These are phyloP conservation scores for Aleiodes testaceus DNA, from an alignment of 2,888 invertebrate genomes.

Conservation along the genomic window DNA sequence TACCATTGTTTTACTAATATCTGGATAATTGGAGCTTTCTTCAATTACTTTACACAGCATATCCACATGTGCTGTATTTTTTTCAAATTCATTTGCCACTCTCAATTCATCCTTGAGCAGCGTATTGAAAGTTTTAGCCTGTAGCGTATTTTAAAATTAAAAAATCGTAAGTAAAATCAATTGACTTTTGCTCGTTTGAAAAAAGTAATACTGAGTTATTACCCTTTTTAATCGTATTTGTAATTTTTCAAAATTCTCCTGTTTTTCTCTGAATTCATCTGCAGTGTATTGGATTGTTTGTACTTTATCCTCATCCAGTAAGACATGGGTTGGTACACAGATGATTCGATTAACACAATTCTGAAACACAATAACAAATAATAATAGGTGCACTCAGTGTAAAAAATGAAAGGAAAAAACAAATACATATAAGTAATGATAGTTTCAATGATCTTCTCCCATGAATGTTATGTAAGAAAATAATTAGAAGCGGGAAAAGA, in stretches of 20 bases:
- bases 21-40: constrained; percentile 33
- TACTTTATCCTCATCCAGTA: constrained; percentile 58
- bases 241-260: constrained; percentile 50
- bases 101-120: constrained; percentile 58
- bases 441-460: constrained; percentile 7
- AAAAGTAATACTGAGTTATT: constrained; percentile 17
- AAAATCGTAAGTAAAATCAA: not conserved
- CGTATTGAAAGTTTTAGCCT: constrained; percentile 60
- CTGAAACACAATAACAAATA: constrained; percentile 51
- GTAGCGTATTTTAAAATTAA: constrained; percentile 29
- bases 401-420: not conserved
- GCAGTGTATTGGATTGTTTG: constrained; percentile 57
- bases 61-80: constrained; percentile 47
- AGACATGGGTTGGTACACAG: constrained; percentile 57
- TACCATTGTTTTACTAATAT: constrained; percentile 42
- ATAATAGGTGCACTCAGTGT: not conserved
- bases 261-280: constrained; percentile 52
- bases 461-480: constrained; percentile 25
- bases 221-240: constrained; percentile 56
- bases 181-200: not conserved
- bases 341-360: constrained; percentile 54
- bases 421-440: not conserved
- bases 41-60: constrained; percentile 52
- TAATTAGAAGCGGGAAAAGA: not conserved
- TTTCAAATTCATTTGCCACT: constrained; percentile 50